These are phyloP conservation scores for Emydura subglobosa DNA, from an alignment of 2,113 vertebrate species.

Conservation along the genomic window DNA sequence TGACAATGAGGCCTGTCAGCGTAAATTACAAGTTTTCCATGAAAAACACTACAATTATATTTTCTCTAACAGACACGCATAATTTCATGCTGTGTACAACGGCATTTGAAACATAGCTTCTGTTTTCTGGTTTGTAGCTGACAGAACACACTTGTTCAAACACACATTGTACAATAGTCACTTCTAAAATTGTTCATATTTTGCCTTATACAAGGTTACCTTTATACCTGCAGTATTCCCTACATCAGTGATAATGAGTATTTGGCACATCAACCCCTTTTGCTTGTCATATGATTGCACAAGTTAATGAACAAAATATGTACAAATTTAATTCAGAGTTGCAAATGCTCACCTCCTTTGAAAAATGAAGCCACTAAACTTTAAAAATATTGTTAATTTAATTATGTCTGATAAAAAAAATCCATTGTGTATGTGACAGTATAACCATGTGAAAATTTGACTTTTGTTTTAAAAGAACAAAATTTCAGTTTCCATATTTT, in stretches of 20 bases:
- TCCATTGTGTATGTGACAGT: neutral
- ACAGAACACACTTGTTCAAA: slow-evolving; percentile 12
- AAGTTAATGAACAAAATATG: neutral
- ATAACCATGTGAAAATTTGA: neutral
- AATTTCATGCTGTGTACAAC: slow-evolving; percentile 27
- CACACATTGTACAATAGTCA: neutral
- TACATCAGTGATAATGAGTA: neutral
- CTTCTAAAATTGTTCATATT: no score
- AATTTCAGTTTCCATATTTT: neutral
- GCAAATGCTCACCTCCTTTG: neutral
- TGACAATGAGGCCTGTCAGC: neutral
- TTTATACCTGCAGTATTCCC: rapidly evolving
- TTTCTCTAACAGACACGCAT: neutral
- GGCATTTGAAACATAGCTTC: slow-evolving; percentile 45
- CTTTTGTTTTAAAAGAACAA: rapidly evolving
- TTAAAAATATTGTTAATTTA: neutral
- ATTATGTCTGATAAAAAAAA: neutral
- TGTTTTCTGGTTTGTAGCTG: slow-evolving; percentile 1
- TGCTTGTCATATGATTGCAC: neutral
- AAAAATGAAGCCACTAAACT: neutral
- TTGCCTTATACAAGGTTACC: no score
- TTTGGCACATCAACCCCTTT: neutral
- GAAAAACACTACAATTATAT: neutral
- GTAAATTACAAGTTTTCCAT: slow-evolving; percentile 11
- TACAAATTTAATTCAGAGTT: neutral